Base-by-base conservation (phyloP, 92 coral and sea anemone genomes). In the Heliopora coerulea region DNA sequence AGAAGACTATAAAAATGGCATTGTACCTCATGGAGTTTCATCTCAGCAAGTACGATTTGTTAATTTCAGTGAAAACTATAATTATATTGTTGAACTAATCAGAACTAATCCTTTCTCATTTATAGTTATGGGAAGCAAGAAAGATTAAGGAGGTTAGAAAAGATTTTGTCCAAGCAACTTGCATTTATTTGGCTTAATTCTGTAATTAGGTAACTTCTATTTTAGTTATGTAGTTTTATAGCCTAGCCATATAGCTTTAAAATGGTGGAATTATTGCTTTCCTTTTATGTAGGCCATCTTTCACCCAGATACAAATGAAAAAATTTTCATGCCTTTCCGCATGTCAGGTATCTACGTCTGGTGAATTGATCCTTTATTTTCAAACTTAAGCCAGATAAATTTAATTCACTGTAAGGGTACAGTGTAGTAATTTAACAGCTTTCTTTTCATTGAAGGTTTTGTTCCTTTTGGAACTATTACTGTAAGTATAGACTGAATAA, bases 401-500 rank as follows among this genome's bases (percentile, higher is more conserved):
- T 18, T 37, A 27, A 14, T 62, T 66, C n/a, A 49, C 27, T 32
- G 27, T 63, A n/a, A n/a, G n/a, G n/a, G n/a, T n/a, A n/a, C n/a
- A n/a, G n/a, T n/a, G n/a, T n/a, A n/a, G n/a, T n/a, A 37, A 4
- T 37, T 12, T 37, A 37, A 37, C 12, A 37, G 52, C 17, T 29
- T 14, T 58, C 25, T 28, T 44, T 78, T 65, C 20, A 12, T 72
- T 79, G 4, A 29, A 89, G 96, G 97, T 32, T 92, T 87, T 74
- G 97, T 87, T 34, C 97, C 97, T n/a, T 92, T 92, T 81, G 97
- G 97, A 60, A 87, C 96, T 32, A 82, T 92, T 18, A 89, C 97
- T 50, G 97, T 89, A 79, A 87, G 89, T 78, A 20, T 9, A 17
- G 6, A 64, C 28, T 46, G 52, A n/a, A n/a, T n/a, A n/a, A n/a